These are phyloP conservation scores for Corythaixoides concolor DNA, from an alignment of 2,113 vertebrate genomes.

Conservation along the genomic window DNA sequence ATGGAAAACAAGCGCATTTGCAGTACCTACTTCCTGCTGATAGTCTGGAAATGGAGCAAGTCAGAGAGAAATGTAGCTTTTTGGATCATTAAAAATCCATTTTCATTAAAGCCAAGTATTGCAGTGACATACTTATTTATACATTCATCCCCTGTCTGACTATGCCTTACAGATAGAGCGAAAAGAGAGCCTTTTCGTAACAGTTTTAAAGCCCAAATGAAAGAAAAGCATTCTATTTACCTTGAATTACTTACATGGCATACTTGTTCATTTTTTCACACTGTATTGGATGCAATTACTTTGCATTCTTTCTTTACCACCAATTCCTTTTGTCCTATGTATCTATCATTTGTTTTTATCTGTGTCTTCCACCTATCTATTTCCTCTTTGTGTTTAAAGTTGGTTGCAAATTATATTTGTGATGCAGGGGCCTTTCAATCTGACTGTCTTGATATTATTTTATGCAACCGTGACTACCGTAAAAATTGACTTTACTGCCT, in stretches of 20 bases:
- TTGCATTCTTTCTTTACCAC: constrained; percentile 46
- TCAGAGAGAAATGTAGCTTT: neutral
- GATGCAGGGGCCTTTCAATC: constrained; percentile 56
- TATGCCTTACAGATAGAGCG: neutral
- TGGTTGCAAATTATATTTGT: constrained; percentile 65
- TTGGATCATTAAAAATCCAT: constrained; percentile 41
- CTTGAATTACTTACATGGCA: neutral
- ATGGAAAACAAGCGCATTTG: constrained; percentile 13
- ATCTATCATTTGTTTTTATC: constrained; percentile 59
- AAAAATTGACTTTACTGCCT: constrained; percentile 63
- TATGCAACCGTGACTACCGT: constrained; percentile 53
- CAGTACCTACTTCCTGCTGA: neutral
- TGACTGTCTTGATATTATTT: constrained; percentile 68
- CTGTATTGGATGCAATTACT: constrained; percentile 34
- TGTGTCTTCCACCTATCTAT: constrained; percentile 25
- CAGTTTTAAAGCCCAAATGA: constrained; percentile 42
- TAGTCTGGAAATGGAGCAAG: constrained; percentile 33
- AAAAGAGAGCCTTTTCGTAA: constrained; percentile 36
- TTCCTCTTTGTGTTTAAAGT: constrained; percentile 46
- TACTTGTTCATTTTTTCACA: constrained; percentile 7
- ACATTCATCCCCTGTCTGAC: neutral
- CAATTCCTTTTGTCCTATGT: constrained; percentile 13
- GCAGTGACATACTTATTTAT: constrained; percentile 29
- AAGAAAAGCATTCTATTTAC: constrained; percentile 39
- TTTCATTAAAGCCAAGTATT: constrained; percentile 48